Percentiles rank a stretch among this genome's conserved stretches.
phyloP scores from a whole-genome alignment of 2,113 vertebrate genomes.

The Nasalis larvatus region DNA sequence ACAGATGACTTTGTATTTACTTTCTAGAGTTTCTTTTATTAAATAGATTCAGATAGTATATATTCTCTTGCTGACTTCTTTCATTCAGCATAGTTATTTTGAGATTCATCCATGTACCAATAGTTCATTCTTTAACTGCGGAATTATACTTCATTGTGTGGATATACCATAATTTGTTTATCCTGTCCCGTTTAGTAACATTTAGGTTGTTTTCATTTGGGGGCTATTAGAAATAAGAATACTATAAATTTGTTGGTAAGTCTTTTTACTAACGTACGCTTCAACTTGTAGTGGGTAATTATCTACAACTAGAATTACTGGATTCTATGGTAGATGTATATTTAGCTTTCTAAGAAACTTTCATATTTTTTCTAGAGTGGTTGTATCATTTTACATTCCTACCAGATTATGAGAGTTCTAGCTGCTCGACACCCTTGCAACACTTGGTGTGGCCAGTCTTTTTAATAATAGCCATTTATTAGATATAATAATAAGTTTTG shows the following conservation, averaged over 20 bases:
- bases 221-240: background rate
- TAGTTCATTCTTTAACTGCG: background rate
- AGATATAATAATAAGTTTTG: no score
- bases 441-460: background rate
- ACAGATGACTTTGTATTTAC: background rate
- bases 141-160: background rate
- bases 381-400: background rate
- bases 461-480: background rate
- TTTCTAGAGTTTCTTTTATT: background rate
- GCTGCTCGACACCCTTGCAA: background rate
- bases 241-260: background rate
- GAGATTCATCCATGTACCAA: background rate
- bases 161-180: background rate
- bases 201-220: background rate
- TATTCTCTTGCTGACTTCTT: background rate
- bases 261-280: background rate
- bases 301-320: background rate
- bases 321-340: background rate
- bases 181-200: background rate
- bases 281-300: background rate
- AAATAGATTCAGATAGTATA: background rate
- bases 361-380: background rate
- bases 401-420: background rate
- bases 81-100: background rate
- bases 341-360: background rate